These are phyloP conservation scores for Aphrophora alni DNA, from an alignment of 2,888 invertebrate genomes.

Conservation along the genomic window DNA sequence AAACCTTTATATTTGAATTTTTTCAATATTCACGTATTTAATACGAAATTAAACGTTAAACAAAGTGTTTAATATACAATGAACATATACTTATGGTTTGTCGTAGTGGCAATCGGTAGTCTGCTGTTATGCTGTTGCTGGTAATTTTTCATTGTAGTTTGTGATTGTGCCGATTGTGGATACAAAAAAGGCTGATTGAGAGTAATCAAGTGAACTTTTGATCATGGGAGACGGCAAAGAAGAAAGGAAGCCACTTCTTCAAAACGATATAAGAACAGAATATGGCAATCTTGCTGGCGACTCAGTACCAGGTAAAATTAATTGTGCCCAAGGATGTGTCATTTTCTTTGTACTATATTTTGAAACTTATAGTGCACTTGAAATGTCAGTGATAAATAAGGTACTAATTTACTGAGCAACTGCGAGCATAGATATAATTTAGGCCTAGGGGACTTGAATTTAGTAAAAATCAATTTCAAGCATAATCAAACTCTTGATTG, in stretches of 20 bases:
- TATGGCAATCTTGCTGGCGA: conserved; percentile 21
- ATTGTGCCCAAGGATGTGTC: not conserved
- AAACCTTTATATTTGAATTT: not conserved
- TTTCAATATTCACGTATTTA: not conserved
- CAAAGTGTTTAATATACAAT: not conserved
- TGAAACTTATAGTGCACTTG: no score
- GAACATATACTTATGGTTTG: not conserved
- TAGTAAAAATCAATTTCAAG: no score
- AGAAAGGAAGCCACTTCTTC: conserved; percentile 68
- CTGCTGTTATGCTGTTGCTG: not conserved
- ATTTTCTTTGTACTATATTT: not conserved
- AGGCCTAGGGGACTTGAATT: no score
- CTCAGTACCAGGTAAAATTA: conserved; percentile 26
- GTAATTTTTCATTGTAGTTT: not conserved
- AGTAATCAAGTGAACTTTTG: not conserved
- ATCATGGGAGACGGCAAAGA: conserved; percentile 66
- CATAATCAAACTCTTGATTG: no score
- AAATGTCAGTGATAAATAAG: no score
- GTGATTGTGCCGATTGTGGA: not conserved
- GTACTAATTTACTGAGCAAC: no score
- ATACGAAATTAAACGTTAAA: not conserved
- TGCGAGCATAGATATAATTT: no score
- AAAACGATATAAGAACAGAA: conserved; percentile 55
- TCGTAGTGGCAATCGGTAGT: not conserved
- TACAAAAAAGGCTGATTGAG: not conserved